Base-by-base conservation (phyloP, 2,797 vertebrate species). In the Tenualosa ilisha region DNA sequence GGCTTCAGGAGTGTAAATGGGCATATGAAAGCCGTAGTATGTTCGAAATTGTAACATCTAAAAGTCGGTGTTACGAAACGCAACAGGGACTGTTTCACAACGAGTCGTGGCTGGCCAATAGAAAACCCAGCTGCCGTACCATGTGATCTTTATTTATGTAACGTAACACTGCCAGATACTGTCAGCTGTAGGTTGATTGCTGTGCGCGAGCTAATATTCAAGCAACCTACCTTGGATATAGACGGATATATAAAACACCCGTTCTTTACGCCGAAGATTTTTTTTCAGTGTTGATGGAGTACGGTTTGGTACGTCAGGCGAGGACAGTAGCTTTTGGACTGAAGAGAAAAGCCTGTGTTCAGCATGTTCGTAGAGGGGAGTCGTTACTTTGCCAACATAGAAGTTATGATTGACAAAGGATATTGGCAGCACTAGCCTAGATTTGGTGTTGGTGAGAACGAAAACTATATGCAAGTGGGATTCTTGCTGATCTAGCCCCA, bases 61-160 rank as follows among this genome's bases (percentile, higher is more conserved):
- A 72, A 91, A 89, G 91, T 54, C 9, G 46, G 13, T 88, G 91
- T 94, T 93, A 97, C 92, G 96, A 97, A 97, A 97, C 96, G 88
- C 89, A 1, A 82, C 75, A 84, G 89, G 84, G 24, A 82, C 85
- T 85, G 94, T 96, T 96, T 97, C 96, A 95, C 96, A 96, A 96
- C 95, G 95, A 94, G 93, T 22, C 6, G 93, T 89, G 91, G 92
- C 91, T 88, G 87, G 88, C 72, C 53, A 59, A 2, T 82, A n/a
- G 24, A 0, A 86, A 81, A 26, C 61, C 96, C 96, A 97, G 97
- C 96, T 24, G 86, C 50, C 0, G 56, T 22, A 84, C 94, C 96
- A 96, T 94, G 86, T 96, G 95, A 56, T 88, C 87, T 93, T 94
- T 95, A 95, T 96, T 96, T 96, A 96, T 91, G 93, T 96, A 95